Evolutionary conservation across 1,140 invertebrate genomes (phyloP).

Genomic region (Cotesia chilonis): DNA sequence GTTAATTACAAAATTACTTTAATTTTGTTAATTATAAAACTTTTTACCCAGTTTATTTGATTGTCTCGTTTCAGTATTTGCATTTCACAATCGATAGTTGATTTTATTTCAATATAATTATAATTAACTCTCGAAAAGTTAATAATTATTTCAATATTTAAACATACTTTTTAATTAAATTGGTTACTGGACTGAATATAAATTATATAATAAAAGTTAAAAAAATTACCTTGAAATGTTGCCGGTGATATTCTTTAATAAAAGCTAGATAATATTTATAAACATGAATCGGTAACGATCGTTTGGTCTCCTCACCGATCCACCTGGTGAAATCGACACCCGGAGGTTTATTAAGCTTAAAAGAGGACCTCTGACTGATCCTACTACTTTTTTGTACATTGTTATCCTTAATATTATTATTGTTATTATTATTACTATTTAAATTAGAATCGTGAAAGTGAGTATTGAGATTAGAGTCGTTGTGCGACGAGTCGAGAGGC

Average conservation of each 20-base stretch:
- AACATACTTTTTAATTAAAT: too few species aligned
- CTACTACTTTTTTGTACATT: not conserved
- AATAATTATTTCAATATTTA: too few species aligned
- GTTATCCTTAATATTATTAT: not conserved
- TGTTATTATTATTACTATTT: not conserved
- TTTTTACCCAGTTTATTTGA: too few species aligned
- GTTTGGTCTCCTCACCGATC: constrained; percentile 75
- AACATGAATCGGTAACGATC: constrained; percentile 71
- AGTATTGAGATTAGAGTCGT: not conserved
- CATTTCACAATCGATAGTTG: too few species aligned
- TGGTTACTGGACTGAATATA: too few species aligned
- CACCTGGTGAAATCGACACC: constrained; percentile 55
- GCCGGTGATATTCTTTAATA: constrained; percentile 66
- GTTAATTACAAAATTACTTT: too few species aligned
- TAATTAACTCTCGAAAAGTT: too few species aligned
- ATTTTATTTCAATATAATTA: too few species aligned
- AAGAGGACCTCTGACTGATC: constrained; percentile 47
- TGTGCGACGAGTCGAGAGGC: not conserved
- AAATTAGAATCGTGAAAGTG: not conserved
- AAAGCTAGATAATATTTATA: constrained; percentile 75
- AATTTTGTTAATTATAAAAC: too few species aligned
- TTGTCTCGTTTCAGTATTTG: too few species aligned
- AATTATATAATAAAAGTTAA: too few species aligned
- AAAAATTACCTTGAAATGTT: constrained; percentile 69
- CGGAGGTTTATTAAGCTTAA: constrained; percentile 53